Base-by-base conservation (phyloP, 1,140 invertebrate genomes). In the Drosophila miranda region DNA sequence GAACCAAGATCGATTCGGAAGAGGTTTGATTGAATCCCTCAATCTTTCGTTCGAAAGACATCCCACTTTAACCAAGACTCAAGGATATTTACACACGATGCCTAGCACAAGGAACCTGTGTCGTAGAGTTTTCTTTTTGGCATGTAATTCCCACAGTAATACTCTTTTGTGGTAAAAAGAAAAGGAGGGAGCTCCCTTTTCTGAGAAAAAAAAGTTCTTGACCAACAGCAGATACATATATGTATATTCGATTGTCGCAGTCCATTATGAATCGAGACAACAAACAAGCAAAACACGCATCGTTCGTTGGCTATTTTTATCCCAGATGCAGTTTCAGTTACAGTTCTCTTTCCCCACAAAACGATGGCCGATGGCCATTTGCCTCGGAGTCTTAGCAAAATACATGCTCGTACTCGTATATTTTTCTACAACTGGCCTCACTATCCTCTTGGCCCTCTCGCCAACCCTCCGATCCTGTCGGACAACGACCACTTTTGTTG, bases 281-380 rank as follows among this genome's bases (percentile, higher is more conserved):
- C 63, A 66, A 67, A 64, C 48, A 67, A 67, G 41, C 49, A 67
- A 3, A 11, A 2, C 8, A 30, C 23, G 46, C 60, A 67, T 66
- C 60, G n/a, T 66, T 67, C 30, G 9, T 28, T 11, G 60, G 49
- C 16, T 66, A 66, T 66, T 67, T 68, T 67, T 67, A 55, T 64
- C 62, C 30, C 49, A 34, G 61, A 62, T 23, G 53, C 64, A 68
- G 49, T 68, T 67, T 30, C 63, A 54, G 59, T 34, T 28, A 28
- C 30, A 50, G 21, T 26, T 9, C 30, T n/a, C 11, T 14, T 30
- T 19, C 28, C 28, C 8, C 28, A 9, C 9, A 23, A 41, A 58
- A 26, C 46, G 14, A 50, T 30, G 8, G 21, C 60, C 61, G 34
- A 11, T 68, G 50, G 64, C 51, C 64, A 49, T 55, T 68, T 67